Base-by-base conservation (phyloP, 2,888 invertebrate genomes). In the Chrysomela aeneicollis region DNA sequence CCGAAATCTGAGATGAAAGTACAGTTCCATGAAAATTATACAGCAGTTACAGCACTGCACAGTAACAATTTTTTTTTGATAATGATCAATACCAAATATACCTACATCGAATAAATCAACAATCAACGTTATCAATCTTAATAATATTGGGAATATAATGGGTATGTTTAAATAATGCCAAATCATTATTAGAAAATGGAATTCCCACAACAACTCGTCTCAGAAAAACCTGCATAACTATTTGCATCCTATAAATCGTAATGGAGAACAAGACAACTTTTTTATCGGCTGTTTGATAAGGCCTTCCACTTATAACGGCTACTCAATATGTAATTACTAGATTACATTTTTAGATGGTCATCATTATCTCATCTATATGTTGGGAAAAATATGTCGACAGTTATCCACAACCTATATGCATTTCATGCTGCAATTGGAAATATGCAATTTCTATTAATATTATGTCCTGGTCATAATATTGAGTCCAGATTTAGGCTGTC, bases 261-360 rank as follows among this genome's bases (percentile, higher is more conserved):
- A 63, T 32, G 58, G 42, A 58, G 42, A 58, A 65, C 67, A 59
- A 58, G 61, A 63, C 68, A 63, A 63, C 65, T 65, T 68, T 63
- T 66, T 66, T 64, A 63, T 60, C 35, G 32, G 59, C 55, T n/a
- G 15, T 67, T 64, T 64, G 64, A 64, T 67, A 64, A 67, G 64
- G 62, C 55, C 59, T 66, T 59, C 59, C 30, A 53, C 53, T 59
- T 59, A 61, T 65, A 57, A 47, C 61, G 32, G 58, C 57, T 61
- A 53, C 59, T 54, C 52, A 47, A 42, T 50, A 47, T 62, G 66
- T 59, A 66, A 66, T 66, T 66, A 66, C 62, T 55, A 59, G 59
- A 55, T 62, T 58, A 47, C 42, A 66, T 66, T 66, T 66, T 66
- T 66, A 61, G 58, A 61, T 64, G 64, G 64, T 64, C 64, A 62